Conservation (phyloP, 1,140 invertebrate species). For the Drosophila tani region DNA sequence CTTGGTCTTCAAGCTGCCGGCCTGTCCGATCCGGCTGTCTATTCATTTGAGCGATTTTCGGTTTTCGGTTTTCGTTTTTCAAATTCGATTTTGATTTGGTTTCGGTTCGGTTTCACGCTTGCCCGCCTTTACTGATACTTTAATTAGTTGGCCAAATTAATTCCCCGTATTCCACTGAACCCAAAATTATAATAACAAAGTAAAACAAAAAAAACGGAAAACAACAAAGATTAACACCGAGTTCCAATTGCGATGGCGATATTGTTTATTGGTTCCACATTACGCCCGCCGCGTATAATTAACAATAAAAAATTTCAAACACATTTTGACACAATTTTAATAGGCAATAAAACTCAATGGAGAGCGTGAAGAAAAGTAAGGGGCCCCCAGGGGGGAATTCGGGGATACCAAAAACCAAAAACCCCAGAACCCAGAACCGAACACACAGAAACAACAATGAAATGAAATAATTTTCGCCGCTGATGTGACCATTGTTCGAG, state of each 20-base stretch:
- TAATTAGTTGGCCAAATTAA: slow-evolving; percentile 41
- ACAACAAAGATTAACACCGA: slow-evolving; percentile 32
- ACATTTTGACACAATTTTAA: slow-evolving; percentile 84
- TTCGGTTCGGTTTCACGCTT: slow-evolving; percentile 70
- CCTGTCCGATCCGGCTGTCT: slow-evolving; percentile 77
- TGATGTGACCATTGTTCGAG: slow-evolving; percentile 59
- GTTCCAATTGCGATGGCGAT: slow-evolving; percentile 54
- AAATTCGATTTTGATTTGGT: slow-evolving; percentile 74
- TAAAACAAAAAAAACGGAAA: background rate
- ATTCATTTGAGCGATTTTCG: slow-evolving; percentile 58
- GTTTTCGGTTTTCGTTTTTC: slow-evolving; percentile 28
- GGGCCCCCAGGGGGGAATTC: background rate
- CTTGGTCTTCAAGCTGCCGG: slow-evolving; percentile 21
- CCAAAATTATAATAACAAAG: background rate
- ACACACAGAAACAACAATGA: slow-evolving; percentile 35
- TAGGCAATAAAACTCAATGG: slow-evolving; percentile 70
- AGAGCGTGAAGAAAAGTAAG: slow-evolving; percentile 6
- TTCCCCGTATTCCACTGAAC: slow-evolving; percentile 12
- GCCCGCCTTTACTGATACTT: slow-evolving; percentile 34
- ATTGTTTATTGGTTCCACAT: slow-evolving; percentile 73
- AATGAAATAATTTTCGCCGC: slow-evolving; percentile 36
- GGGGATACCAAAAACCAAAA: slow-evolving; percentile 9
- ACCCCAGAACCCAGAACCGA: slow-evolving; percentile 3
- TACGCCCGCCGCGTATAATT: slow-evolving; percentile 62
- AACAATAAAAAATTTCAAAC: slow-evolving; percentile 81